A percentile compares a stretch with the other conserved stretches of the same genome.
Evolutionary conservation across 2,888 invertebrate genomes (phyloP).

Genomic region (Adelognathus sp.): DNA sequence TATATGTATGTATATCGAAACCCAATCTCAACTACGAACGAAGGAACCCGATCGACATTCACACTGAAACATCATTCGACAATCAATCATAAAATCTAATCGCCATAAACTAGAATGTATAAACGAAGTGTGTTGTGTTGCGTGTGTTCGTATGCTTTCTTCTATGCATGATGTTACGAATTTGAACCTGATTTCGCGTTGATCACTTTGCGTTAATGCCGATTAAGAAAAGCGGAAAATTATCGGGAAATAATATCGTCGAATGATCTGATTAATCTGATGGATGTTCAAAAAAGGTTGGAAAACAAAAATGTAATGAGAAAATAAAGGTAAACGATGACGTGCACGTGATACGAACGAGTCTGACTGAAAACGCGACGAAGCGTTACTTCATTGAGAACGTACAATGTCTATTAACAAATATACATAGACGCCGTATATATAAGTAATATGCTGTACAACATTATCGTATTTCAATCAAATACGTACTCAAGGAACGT

Average conservation of each 20-base stretch:
- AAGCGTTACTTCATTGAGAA: conserved; percentile 54
- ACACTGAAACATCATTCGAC: conserved; percentile 37
- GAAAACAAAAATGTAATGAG: background rate
- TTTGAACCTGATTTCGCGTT: background rate
- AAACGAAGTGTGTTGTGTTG: conserved; percentile 8
- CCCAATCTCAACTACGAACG: conserved; percentile 12
- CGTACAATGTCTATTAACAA: conserved; percentile 71
- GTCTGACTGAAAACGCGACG: conserved; percentile 51
- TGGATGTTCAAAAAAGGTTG: background rate
- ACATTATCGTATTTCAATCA: conserved; percentile 49
- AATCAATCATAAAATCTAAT: conserved; percentile 34
- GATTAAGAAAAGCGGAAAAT: background rate
- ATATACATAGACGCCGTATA: conserved; percentile 71
- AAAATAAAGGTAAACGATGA: conserved; percentile 4
- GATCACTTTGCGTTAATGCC: background rate
- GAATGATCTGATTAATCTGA: background rate
- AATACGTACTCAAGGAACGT: conserved; percentile 45
- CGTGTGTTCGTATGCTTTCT: background rate
- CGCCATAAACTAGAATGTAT: conserved; percentile 13
- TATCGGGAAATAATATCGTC: background rate
- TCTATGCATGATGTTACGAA: background rate
- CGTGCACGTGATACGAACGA: conserved; percentile 39
- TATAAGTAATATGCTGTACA: conserved; percentile 56
- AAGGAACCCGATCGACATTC: conserved; percentile 29
- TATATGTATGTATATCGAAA: conserved; percentile 13